These are phyloP conservation scores for Salvelinus alpinus DNA, from an alignment of 2,113 vertebrate genomes.

Conservation along the genomic window DNA sequence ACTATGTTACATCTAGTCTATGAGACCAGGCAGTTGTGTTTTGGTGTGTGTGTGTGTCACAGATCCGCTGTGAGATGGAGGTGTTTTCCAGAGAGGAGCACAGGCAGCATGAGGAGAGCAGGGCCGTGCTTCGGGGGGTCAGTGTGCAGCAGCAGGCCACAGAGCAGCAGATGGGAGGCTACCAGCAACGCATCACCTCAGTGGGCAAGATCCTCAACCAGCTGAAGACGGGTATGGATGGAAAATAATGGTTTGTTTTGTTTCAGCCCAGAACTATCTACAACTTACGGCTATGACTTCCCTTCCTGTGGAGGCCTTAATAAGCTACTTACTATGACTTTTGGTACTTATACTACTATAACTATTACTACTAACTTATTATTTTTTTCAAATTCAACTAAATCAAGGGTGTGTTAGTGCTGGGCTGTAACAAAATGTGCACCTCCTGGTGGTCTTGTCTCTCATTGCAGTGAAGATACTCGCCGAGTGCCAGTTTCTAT, in stretches of 20 bases:
- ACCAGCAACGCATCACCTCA: conserved; percentile 28
- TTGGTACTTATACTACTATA: too few relatives aligned
- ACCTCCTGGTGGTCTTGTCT: background rate
- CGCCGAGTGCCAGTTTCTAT: background rate
- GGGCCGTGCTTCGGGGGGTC: conserved; percentile 18
- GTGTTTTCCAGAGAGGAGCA: conserved; percentile 31
- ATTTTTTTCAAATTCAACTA: too few relatives aligned
- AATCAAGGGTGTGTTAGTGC: too few relatives aligned
- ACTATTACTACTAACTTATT: too few relatives aligned
- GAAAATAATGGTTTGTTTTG: too few relatives aligned
- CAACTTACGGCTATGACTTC: background rate
- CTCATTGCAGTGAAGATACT: background rate
- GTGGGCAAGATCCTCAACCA: conserved; percentile 54
- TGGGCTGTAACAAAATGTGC: too few relatives aligned
- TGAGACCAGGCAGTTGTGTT: background rate
- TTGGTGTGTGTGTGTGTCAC: background rate
- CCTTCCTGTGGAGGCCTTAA: background rate
- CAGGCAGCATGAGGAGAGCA: conserved; percentile 31
- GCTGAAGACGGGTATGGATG: conserved; percentile 56
- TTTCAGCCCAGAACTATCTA: too few relatives aligned
- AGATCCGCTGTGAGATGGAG: conserved; percentile 55
- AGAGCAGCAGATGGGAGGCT: conserved; percentile 25
- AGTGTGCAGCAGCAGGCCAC: conserved; percentile 39
- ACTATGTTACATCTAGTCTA: too few relatives aligned
- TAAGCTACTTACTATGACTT: too few relatives aligned